Evolutionary conservation across 2,888 invertebrate species (phyloP).

Genomic region (Drosophila nr. perissopoda): DNA sequence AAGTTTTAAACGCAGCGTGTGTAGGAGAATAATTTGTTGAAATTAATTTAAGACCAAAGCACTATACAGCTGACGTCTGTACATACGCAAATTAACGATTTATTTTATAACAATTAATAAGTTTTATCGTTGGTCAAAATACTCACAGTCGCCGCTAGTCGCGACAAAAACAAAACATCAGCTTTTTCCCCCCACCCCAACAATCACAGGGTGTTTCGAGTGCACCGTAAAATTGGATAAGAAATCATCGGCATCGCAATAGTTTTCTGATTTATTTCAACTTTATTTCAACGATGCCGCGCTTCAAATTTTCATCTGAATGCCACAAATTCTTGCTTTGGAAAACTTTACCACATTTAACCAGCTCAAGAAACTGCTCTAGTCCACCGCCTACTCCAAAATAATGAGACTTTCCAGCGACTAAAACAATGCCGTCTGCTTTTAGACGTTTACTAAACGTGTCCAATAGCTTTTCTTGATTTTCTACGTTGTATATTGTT

Average conservation of each 20-base stretch:
- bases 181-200: constrained; percentile 6
- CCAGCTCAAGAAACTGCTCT: constrained; percentile 89
- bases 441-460: constrained; percentile 88
- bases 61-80: constrained; percentile 12
- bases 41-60: constrained; percentile 28
- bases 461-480: constrained; percentile 91
- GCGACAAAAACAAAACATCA: constrained; percentile 58
- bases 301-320: constrained; percentile 85
- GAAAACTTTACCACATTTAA: constrained; percentile 87
- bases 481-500: constrained; percentile 94
- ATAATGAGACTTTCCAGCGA: constrained; percentile 96
- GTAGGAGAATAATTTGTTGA: constrained; percentile 30
- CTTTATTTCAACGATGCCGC: constrained; percentile 82
- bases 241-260: constrained; percentile 29
- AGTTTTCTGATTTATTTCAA: constrained; percentile 64
- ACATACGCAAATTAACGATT: constrained; percentile 11
- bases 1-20: constrained; percentile 54
- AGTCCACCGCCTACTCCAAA: constrained; percentile 97
- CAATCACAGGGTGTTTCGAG: constrained; percentile 38
- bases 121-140: constrained; percentile 14
- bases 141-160: constrained; percentile 41
- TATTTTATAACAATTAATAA: constrained; percentile 6
- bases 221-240: neutral
- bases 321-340: constrained; percentile 88
- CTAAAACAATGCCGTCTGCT: constrained; percentile 87